These are phyloP conservation scores for Caenorhabditis uteleia DNA, from an alignment of 2,888 invertebrate genomes.

Conservation along the genomic window DNA sequence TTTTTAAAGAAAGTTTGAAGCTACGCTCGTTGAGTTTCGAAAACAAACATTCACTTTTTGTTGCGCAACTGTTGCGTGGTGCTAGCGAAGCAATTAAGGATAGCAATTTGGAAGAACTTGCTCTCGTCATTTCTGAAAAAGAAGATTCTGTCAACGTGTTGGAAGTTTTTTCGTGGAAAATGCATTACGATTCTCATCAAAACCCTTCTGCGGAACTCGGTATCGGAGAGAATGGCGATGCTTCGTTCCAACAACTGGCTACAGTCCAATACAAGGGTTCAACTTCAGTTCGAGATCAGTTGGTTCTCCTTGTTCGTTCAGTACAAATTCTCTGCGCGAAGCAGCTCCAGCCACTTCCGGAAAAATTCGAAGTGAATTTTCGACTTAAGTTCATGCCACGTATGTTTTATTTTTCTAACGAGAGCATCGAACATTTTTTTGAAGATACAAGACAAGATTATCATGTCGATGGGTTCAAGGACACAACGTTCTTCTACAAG, in stretches of 20 bases:
- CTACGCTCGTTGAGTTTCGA: constrained; percentile 6
- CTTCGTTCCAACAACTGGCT: constrained; percentile 1
- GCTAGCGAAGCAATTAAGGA: constrained; percentile 2
- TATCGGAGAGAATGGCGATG: too few relatives aligned
- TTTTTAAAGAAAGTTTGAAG: constrained; percentile 11
- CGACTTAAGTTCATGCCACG: constrained; percentile 4
- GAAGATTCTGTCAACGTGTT: constrained; percentile 8
- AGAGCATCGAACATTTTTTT: background rate
- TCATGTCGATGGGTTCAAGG: constrained; percentile 6
- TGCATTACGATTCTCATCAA: constrained; percentile 9
- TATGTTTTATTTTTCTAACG: background rate
- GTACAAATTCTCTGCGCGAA: constrained; percentile 12
- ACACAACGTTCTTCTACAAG: constrained; percentile 2
- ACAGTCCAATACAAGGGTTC: constrained; percentile 1
- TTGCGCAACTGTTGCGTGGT: constrained; percentile 1
- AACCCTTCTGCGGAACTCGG: background rate
- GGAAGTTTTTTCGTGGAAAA: constrained; percentile 19
- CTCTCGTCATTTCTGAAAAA: constrained; percentile 9
- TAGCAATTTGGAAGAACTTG: constrained; percentile 10
- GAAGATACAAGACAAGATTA: constrained; percentile 3
- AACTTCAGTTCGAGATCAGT: constrained; percentile 8
- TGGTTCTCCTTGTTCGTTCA: constrained; percentile 10
- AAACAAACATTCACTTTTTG: background rate
- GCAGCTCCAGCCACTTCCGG: constrained; percentile 3
- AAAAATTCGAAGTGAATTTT: constrained; percentile 1